phyloP scores from a whole-genome alignment of 2,113 vertebrate species.

The Pipa parva region DNA sequence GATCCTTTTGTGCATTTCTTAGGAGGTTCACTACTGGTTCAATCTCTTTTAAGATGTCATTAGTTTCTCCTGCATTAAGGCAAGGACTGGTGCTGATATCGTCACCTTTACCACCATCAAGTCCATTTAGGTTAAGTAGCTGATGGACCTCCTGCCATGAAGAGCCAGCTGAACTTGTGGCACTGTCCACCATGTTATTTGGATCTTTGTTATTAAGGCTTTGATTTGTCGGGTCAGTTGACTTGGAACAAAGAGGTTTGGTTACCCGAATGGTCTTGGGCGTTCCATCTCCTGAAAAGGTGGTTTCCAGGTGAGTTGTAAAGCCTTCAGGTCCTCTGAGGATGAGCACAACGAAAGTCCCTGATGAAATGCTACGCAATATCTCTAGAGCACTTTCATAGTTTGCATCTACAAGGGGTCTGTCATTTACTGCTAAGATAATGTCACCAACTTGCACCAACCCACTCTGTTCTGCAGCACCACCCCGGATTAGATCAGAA shows the following conservation, averaged over 20 bases:
- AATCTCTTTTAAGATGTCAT: slow-evolving; percentile 86
- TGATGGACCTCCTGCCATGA: slow-evolving; percentile 53
- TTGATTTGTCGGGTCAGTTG: slow-evolving; percentile 68
- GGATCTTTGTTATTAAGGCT: slow-evolving; percentile 67
- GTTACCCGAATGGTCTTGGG: slow-evolving; percentile 87
- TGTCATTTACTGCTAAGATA: slow-evolving; percentile 88
- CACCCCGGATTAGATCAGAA: slow-evolving; percentile 89
- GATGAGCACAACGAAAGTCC: slow-evolving; percentile 91
- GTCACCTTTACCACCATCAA: slow-evolving; percentile 52
- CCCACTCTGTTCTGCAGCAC: slow-evolving; percentile 89
- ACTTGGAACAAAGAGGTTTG: slow-evolving; percentile 69
- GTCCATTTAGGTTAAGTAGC: slow-evolving; percentile 53
- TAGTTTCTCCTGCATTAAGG: slow-evolving; percentile 71
- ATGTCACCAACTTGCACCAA: slow-evolving; percentile 95
- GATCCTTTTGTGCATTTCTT: slow-evolving; percentile 68
- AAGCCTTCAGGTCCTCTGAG: slow-evolving; percentile 92
- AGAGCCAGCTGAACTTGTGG: slow-evolving; percentile 61
- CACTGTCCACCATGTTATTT: slow-evolving; percentile 58
- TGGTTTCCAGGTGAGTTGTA: slow-evolving; percentile 95
- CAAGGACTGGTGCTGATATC: slow-evolving; percentile 49
- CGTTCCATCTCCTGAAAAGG: slow-evolving; percentile 81
- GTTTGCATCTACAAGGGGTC: slow-evolving; percentile 85
- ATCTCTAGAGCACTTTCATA: slow-evolving; percentile 87
- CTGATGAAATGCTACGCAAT: slow-evolving; percentile 80
- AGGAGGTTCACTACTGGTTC: slow-evolving; percentile 85